Base-by-base conservation (phyloP, 2,888 invertebrate species). In the Caenorhabditis angaria region DNA sequence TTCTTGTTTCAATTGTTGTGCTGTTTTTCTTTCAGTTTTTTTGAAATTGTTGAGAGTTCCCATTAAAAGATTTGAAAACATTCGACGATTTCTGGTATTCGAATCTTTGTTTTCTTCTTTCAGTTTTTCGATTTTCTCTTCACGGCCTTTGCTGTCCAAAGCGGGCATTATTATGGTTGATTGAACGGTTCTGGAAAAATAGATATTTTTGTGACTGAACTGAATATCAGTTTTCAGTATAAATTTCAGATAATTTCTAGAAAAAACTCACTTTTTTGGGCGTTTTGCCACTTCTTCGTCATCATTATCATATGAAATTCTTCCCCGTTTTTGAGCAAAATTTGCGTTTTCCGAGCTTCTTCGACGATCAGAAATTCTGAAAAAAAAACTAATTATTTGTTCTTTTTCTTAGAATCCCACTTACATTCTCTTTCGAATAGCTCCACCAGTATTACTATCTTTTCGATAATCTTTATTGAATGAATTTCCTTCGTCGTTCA, bases 31-130 rank as follows among this genome's bases (percentile, higher is more conserved):
- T 53, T 96, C 95, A 87, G 97, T 96, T 87, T 94, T 94, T 85
- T 94, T 93, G 88, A 97, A 97, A 88, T 94, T 94, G 88, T 95
- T 94, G 81, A 99, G 89, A 18, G 97, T 97, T 4, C 97, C 97
- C 62, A 97, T 89, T 53, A 99, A 90, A 24, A 95, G 93, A 51
- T 77, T 82, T 10, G 97, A 96, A 90, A 99, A 97, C 93, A 99
- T 97, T 66, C 97, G 91, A 76, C 93, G 91, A 89, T 97, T 97
- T 78, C 97, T 89, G 29, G 72, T 77, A 18, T 68, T 72, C 25
- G 81, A 81, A 51, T 83, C 85, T 54, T 79, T 81, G 58, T 82
- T 81, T 58, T 85, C 84, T 57, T 80, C 78, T 29, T 92, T 93
- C 88, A 94, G 94, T 56, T 93, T 94, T 72, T 92, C 92, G 78